Conservation (phyloP, 1,140 invertebrate species). For the Megalopta genalis region DNA sequence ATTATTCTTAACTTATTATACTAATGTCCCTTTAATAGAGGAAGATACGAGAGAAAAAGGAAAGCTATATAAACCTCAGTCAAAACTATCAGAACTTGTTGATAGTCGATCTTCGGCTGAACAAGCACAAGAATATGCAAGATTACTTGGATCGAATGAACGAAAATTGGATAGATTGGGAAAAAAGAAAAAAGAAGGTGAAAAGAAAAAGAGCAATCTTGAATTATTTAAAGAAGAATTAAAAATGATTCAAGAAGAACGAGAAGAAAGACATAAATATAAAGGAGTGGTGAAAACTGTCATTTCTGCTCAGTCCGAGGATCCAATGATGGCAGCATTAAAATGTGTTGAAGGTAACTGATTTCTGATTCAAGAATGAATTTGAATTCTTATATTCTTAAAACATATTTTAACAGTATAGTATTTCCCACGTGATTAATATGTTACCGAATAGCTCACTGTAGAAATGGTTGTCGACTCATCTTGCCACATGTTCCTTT, state of each 20-base stretch:
- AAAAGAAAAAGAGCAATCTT: slow-evolving; percentile 98
- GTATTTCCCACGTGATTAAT: too few species aligned
- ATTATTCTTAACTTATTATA: neutral
- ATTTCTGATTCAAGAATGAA: neutral
- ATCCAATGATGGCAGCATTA: slow-evolving; percentile 77
- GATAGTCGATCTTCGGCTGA: slow-evolving; percentile 79
- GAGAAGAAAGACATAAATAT: slow-evolving; percentile 96
- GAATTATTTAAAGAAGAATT: slow-evolving; percentile 98
- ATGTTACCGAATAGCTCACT: too few species aligned
- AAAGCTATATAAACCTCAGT: slow-evolving; percentile 96
- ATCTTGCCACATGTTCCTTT: too few species aligned
- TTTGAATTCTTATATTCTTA: neutral
- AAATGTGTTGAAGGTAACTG: slow-evolving; percentile 77
- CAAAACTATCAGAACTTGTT: slow-evolving; percentile 84
- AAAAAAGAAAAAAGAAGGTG: slow-evolving; percentile 90
- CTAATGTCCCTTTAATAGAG: slow-evolving; percentile 78
- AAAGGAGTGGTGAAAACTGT: slow-evolving; percentile 84
- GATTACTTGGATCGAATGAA: slow-evolving; percentile 82
- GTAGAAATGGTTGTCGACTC: too few species aligned
- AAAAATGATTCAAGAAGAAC: slow-evolving; percentile 96
- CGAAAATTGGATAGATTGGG: slow-evolving; percentile 85
- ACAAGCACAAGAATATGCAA: slow-evolving; percentile 87
- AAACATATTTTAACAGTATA: too few species aligned
- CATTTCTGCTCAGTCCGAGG: slow-evolving; percentile 71
- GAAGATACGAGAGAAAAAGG: slow-evolving; percentile 94